phyloP scores from a whole-genome alignment of 64 coral and sea anemone species.

The Astreopora myriophthalma region DNA sequence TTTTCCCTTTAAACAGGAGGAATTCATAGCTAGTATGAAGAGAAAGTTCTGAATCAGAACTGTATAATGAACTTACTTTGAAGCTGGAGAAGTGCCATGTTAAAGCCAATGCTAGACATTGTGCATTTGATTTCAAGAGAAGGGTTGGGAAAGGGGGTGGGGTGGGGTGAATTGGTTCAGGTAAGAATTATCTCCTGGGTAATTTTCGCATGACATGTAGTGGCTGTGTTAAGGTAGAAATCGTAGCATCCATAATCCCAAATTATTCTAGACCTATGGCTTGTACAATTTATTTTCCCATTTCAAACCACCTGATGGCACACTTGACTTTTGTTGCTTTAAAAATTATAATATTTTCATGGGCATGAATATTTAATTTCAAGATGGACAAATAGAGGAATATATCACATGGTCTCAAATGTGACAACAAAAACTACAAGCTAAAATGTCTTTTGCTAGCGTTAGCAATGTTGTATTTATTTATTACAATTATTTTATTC shows the following conservation, averaged over 20 bases:
- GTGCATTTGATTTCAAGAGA: neutral
- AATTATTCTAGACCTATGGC: too few species aligned
- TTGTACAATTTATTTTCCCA: too few species aligned
- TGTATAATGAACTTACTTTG: neutral
- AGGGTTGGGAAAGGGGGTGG: neutral
- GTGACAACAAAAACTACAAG: too few species aligned
- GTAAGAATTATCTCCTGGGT: neutral
- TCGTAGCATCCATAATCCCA: too few species aligned
- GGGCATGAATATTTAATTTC: too few species aligned
- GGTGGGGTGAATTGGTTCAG: neutral
- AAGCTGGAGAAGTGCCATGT: neutral
- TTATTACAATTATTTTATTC: conserved; percentile 27
- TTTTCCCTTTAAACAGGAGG: neutral
- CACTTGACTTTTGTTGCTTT: too few species aligned
- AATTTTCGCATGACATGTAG: neutral
- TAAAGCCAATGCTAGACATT: neutral
- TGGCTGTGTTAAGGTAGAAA: neutral
- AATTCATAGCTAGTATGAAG: neutral
- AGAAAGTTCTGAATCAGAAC: neutral
- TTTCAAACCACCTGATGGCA: too few species aligned
- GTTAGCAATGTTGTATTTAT: neutral
- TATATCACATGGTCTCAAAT: too few species aligned
- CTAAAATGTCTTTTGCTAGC: neutral
- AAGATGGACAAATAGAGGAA: too few species aligned
- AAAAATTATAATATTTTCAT: too few species aligned